A percentile compares a stretch with the other conserved stretches of the same genome.
Evolutionary conservation across 1,140 invertebrate genomes (phyloP).

Genomic region (Cheumatopsyche charites): DNA sequence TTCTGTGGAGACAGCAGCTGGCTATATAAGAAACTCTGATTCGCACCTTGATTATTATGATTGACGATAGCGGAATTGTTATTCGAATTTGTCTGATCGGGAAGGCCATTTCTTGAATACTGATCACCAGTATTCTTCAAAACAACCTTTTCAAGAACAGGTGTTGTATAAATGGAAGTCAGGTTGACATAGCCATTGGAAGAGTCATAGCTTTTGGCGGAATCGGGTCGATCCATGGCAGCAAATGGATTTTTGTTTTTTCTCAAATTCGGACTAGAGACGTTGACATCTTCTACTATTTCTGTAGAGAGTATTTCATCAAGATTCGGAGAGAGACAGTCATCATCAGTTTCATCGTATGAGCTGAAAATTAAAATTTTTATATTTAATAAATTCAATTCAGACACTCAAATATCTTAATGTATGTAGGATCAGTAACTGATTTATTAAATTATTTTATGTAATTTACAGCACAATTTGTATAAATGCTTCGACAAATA

Average conservation of each 20-base stretch:
- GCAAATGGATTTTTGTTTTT: background rate
- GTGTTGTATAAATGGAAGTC: conserved; percentile 57
- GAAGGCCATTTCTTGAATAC: conserved; percentile 51
- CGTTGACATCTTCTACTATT: conserved; percentile 59
- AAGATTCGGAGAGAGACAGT: conserved; percentile 67
- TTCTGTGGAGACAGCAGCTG: conserved; percentile 54
- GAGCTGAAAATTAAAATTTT: conserved; percentile 61
- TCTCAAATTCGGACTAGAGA: conserved; percentile 42
- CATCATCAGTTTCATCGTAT: conserved; percentile 69
- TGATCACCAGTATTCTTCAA: conserved; percentile 50
- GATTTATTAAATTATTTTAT: too few relatives aligned
- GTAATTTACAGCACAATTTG: too few relatives aligned
- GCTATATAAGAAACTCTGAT: conserved; percentile 60
- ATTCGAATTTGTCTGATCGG: conserved; percentile 50
- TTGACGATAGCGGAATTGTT: conserved; percentile 52
- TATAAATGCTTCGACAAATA: too few relatives aligned
- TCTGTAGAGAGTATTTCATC: conserved; percentile 64
- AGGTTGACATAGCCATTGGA: conserved; percentile 56
- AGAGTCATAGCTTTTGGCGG: conserved; percentile 25
- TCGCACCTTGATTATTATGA: conserved; percentile 56
- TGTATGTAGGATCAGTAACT: too few relatives aligned
- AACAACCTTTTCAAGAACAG: conserved; percentile 49
- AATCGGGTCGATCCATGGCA: background rate
- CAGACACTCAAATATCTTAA: background rate
- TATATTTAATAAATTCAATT: background rate